Evolutionary conservation across 2,797 vertebrate genomes (phyloP).

Genomic region (Eremophila alpestris): DNA sequence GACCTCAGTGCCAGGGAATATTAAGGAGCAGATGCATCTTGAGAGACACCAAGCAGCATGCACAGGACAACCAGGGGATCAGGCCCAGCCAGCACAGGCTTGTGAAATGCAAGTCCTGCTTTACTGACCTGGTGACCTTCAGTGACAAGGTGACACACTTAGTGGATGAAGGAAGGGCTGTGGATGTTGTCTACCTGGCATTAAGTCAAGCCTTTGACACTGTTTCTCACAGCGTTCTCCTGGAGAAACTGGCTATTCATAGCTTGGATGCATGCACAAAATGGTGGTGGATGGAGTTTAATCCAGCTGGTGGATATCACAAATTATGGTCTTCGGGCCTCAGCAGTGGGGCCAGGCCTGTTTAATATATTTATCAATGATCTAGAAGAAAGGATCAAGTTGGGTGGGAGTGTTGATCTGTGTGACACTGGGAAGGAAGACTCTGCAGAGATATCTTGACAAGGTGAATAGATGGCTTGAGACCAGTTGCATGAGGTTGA

Average conservation of each 20-base stretch:
- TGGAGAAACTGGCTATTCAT: neutral
- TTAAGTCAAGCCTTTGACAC: neutral
- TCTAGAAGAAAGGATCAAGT: neutral
- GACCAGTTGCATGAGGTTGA: neutral
- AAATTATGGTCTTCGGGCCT: neutral
- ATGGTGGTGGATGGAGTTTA: neutral
- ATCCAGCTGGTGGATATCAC: neutral
- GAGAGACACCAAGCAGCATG: neutral
- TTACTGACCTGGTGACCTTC: neutral
- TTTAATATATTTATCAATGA: neutral
- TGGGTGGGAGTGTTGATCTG: neutral
- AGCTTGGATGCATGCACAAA: neutral
- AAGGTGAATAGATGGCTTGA: accelerated
- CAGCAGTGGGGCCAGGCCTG: neutral
- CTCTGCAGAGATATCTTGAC: neutral
- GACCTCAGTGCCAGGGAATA: neutral
- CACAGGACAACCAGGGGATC: neutral
- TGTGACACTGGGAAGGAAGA: neutral
- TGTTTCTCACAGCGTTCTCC: neutral
- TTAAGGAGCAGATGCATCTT: neutral
- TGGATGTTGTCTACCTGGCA: neutral
- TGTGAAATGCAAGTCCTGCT: neutral
- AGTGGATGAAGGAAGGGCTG: neutral
- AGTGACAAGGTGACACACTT: neutral
- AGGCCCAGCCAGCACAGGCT: neutral